Evolutionary conservation across 1,140 invertebrate genomes (phyloP), one percentile per base, ranked within the genome.

Genomic region (Diuraphis noxia): DNA sequence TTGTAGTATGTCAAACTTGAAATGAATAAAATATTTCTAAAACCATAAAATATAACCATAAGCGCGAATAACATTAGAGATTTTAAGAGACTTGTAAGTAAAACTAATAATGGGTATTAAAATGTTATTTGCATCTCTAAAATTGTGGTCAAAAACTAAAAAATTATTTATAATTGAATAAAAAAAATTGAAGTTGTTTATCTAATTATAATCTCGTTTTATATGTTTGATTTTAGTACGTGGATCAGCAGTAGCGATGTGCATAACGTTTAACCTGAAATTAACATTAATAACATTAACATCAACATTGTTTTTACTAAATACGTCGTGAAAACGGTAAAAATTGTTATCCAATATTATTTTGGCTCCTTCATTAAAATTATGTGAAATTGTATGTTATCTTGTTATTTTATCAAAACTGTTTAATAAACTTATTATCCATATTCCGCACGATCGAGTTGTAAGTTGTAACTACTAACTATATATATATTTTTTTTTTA

Each of bases 391-490:
- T 30, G 6, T 38, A 49, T 86, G 43, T 46, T 49, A 43, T 86
- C n/a, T 86, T 86, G 41, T 86, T 86, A 86, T 86, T 46, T 46
- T 46, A 86, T 49, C 84, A 25, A 46, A 46, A 46, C 34, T 86
- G 19, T 46, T n/a, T 84, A 84, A 84, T 85, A 46, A 46, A 85
- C 43, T 21, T 49, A 36, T 49, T 86, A 19, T 86, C 84, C 34
- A n/a, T n/a, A 86, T n/a, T n/a, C n/a, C n/a, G n/a, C n/a, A n/a
- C n/a, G n/a, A n/a, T n/a, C 84, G 34, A 86, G 43, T 86, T 49
- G n/a, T 86, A 86, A 86, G n/a, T 86, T 49, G 43, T 86, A 86
- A 86, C 41, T 49, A n/a, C n/a, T n/a, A n/a, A n/a, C n/a, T n/a
- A n/a, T n/a, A n/a, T n/a, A 86, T 49, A 49, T n/a, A 49, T 86